Base-by-base conservation (phyloP, 2,888 invertebrate species). In the Campoplex nolae region DNA sequence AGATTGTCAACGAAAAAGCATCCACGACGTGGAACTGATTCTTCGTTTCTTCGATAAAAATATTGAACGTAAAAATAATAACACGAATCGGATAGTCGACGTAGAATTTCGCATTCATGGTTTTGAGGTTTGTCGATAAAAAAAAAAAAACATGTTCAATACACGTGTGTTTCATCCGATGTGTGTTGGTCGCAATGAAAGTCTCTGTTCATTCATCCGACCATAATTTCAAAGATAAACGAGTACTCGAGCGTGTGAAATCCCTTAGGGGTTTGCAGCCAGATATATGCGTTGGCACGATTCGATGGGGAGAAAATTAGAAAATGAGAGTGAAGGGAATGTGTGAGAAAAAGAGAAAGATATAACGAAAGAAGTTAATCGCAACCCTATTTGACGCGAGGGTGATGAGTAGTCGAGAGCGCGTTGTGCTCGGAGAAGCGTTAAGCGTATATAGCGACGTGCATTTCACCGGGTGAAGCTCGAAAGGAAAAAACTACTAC, bases 191-290 rank as follows among this genome's bases (percentile, higher is more conserved):
- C 16, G 16, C 4, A 42, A 38, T 16, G 23, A 38, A 23, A 23
- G 23, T 0, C 38, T 38, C 56, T 67, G 58, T 62, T 23, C 65
- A 70, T 85, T 85, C 88, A 85, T 74, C 86, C 78, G 70, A 28
- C 8, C 65, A 81, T 45, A 80, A 68, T 71, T 58, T 58, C 68
- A 54, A 32, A 82, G 80, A 86, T 77, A 80, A 45, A 83, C 75
- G 86, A 80, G 77, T 67, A 28, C 18, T 62, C 35, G 45, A 51
- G 80, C 78, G 89, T 77, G 88, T 51, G 83, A 89, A 85, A 86
- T 82, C 87, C 88, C 65, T 76, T 16, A 58, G 84, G 87, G 74
- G 88, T 75, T 80, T 45, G 71, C 80, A 85, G 65, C 56, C 0
- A 18, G 67, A 68, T 58, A 73, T 73, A 56, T 35, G 58, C 74